Percentiles rank a stretch among this genome's conserved stretches.
phyloP scores from a whole-genome alignment of 2,113 vertebrate species.

The Serilophus lunatus region DNA sequence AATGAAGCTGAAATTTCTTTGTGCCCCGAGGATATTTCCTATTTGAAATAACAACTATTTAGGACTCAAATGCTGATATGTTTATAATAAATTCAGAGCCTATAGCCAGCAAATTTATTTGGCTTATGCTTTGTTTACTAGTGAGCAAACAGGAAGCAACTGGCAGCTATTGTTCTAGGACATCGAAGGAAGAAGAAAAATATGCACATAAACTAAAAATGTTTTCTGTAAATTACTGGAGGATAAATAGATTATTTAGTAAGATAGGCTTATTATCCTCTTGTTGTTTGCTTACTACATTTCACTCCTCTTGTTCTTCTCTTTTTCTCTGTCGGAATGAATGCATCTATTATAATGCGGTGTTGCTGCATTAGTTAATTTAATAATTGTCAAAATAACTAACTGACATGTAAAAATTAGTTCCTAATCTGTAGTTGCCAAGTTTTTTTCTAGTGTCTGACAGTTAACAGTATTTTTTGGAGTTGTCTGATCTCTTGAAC shows the following conservation, averaged over 20 bases:
- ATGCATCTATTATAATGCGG: background rate
- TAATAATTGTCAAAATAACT: background rate
- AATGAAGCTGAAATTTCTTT: background rate
- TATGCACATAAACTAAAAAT: background rate
- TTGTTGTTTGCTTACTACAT: background rate
- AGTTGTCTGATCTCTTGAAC: background rate
- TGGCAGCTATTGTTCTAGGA: slow-evolving; percentile 30
- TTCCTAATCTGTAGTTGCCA: background rate
- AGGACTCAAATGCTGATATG: background rate
- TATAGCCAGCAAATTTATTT: background rate
- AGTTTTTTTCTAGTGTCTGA: background rate
- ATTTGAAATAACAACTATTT: background rate
- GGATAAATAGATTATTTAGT: background rate
- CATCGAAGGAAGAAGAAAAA: background rate
- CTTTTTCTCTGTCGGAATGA: background rate
- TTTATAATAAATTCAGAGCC: slow-evolving; percentile 14
- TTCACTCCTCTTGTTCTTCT: background rate
- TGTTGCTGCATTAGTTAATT: background rate
- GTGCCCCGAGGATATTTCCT: background rate
- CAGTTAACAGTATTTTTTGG: background rate
- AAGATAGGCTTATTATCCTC: background rate
- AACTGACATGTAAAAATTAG: background rate
- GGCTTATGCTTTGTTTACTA: background rate
- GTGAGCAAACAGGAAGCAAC: background rate
- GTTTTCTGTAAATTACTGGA: background rate